These are phyloP conservation scores for Leptobrachium ailaonicum DNA, from an alignment of 2,113 vertebrate genomes.

Conservation along the genomic window DNA sequence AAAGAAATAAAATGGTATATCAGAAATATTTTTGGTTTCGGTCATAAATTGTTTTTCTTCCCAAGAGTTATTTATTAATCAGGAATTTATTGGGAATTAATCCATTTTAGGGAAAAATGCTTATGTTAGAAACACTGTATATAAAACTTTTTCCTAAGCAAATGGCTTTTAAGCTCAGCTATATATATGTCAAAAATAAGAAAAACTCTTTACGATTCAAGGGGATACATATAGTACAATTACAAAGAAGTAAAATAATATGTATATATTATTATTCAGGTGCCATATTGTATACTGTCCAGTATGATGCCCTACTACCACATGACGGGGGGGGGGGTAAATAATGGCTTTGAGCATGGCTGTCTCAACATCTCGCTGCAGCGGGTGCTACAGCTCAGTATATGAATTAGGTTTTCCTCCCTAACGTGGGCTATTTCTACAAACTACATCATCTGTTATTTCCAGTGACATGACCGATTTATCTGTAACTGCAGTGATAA, in stretches of 20 bases:
- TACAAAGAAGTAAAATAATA: neutral
- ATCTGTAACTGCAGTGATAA: constrained; percentile 37
- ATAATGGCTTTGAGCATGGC: neutral
- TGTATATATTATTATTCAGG: neutral
- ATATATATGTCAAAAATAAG: too few relatives aligned
- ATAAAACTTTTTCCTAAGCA: too few relatives aligned
- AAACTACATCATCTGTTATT: constrained; percentile 38
- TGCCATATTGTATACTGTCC: too few relatives aligned
- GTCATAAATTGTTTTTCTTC: too few relatives aligned
- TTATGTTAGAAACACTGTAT: too few relatives aligned
- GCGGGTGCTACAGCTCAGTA: neutral
- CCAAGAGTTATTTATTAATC: too few relatives aligned
- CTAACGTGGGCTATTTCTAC: constrained; percentile 27
- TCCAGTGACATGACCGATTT: constrained; percentile 40
- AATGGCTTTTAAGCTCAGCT: too few relatives aligned
- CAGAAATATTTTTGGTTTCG: too few relatives aligned
- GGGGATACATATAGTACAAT: neutral
- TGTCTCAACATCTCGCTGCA: neutral
- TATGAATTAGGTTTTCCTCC: neutral
- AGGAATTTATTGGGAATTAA: too few relatives aligned
- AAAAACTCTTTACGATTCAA: too few relatives aligned
- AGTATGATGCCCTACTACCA: neutral
- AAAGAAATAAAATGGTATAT: constrained; percentile 41
- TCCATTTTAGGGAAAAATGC: too few relatives aligned
- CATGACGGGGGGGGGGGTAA: neutral